These are phyloP conservation scores for Metridium senile DNA, from an alignment of 92 coral and sea anemone genomes.

Conservation along the genomic window DNA sequence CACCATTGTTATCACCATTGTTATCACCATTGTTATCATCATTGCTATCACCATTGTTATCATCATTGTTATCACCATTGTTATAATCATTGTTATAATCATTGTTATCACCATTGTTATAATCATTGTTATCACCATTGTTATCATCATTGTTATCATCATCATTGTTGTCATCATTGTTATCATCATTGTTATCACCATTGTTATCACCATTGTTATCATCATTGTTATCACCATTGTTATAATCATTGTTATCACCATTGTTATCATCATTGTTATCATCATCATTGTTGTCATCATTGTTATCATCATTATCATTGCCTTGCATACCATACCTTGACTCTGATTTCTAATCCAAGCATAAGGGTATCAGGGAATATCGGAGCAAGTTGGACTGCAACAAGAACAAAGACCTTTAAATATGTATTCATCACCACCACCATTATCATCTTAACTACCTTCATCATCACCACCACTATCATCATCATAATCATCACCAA, in stretches of 20 bases:
- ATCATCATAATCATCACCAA: neutral
- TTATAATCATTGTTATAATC: neutral
- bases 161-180: neutral
- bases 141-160: neutral
- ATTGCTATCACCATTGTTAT: neutral
- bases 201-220: neutral
- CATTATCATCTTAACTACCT: neutral
- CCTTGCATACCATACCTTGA: slow-evolving; percentile 52
- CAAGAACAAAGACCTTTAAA: neutral
- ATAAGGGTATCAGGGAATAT: slow-evolving; percentile 89
- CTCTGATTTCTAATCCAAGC: slow-evolving; percentile 97
- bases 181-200: neutral
- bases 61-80: neutral
- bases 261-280: neutral
- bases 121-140: neutral
- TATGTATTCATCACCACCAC: neutral
- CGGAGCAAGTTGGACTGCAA: slow-evolving; percentile 80
- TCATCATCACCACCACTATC: neutral
- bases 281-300: neutral
- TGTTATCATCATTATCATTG: neutral
- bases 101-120: neutral
- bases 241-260: neutral
- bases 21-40: neutral
- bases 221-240: neutral
- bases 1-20: neutral